A percentile compares a stretch with the other conserved stretches of the same genome.
Conservation (phyloP, 2,113 vertebrate genomes). For the Pongo abelii region DNA sequence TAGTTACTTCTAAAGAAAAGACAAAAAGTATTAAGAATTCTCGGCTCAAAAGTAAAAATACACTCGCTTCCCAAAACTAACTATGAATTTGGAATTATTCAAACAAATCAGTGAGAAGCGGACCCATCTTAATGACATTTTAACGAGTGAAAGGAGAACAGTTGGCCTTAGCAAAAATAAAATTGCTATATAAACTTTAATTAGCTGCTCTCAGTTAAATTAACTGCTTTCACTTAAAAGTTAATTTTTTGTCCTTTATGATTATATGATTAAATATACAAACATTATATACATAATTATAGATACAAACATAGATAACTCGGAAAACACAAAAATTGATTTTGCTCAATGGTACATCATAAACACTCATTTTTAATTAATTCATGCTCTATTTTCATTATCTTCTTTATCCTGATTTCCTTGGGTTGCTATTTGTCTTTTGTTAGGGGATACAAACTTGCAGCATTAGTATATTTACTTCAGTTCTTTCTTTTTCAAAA, state of each 20-base stretch:
- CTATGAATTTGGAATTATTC: background rate
- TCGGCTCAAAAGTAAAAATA: background rate
- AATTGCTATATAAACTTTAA: background rate
- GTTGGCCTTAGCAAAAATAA: background rate
- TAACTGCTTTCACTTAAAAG: background rate
- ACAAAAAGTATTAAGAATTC: background rate
- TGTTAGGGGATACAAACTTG: background rate
- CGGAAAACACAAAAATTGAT: background rate
- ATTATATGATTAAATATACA: background rate
- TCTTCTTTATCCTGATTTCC: background rate
- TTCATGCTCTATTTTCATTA: background rate
- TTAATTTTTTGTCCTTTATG: background rate
- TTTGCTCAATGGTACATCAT: background rate
- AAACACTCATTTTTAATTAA: background rate
- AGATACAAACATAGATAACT: background rate
- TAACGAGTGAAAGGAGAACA: background rate
- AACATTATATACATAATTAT: background rate
- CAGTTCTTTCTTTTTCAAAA: background rate
- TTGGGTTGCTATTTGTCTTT: background rate
- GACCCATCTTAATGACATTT: background rate
- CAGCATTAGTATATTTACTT: background rate
- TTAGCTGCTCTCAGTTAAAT: background rate
- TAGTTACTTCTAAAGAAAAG: constrained; percentile 6
- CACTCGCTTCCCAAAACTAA: background rate
- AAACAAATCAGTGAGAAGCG: background rate